These are phyloP conservation scores for Psylliodes chrysocephalus DNA, from an alignment of 2,888 invertebrate species.

Conservation along the genomic window DNA sequence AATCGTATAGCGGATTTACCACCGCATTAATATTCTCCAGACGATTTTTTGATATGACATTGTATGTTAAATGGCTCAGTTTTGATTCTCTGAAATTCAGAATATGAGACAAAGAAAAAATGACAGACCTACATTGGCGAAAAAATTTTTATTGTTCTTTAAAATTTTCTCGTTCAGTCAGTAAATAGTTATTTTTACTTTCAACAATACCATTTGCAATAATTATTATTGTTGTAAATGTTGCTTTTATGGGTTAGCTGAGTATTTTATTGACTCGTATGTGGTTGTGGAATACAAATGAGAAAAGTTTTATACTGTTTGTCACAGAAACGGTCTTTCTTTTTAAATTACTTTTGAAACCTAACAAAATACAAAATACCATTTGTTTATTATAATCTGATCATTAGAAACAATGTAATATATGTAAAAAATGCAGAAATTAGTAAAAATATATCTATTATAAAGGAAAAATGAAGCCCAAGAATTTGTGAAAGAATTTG, in stretches of 20 bases:
- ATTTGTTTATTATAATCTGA: no score
- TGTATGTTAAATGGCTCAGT: slow-evolving; percentile 43
- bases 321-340: no score
- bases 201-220: no score
- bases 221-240: neutral
- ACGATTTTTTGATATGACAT: slow-evolving; percentile 34
- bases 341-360: no score
- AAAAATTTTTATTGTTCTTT: slow-evolving; percentile 7
- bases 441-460: no score
- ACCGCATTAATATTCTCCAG: slow-evolving; percentile 34
- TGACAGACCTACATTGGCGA: slow-evolving; percentile 21
- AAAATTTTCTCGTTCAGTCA: neutral
- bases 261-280: neutral
- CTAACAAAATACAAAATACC: no score
- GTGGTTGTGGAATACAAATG: neutral
- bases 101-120: slow-evolving; percentile 27
- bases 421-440: no score
- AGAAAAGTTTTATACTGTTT: neutral
- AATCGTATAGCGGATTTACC: slow-evolving; percentile 39
- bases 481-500: no score
- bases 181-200: neutral
- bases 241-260: neutral
- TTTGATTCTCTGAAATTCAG: slow-evolving; percentile 32
- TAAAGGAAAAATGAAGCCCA: no score
- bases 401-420: no score